Conservation (phyloP, 2,888 invertebrate genomes). For the Catotricha subobsoleta region DNA sequence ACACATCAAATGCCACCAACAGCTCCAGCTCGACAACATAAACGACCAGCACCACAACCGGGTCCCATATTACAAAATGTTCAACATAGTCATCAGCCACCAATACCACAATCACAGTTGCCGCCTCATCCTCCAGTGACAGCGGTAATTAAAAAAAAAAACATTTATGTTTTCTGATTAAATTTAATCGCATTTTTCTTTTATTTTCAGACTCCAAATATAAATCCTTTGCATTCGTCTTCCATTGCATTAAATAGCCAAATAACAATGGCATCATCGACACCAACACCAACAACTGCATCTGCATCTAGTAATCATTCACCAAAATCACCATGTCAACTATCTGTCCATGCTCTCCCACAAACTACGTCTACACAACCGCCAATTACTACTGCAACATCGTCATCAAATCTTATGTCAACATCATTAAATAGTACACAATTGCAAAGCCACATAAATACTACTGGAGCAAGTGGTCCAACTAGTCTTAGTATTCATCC, state of each 20-base stretch:
- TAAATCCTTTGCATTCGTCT: slow-evolving; percentile 25
- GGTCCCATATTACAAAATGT: slow-evolving; percentile 10
- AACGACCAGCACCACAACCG: slow-evolving; percentile 31
- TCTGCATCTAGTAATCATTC: slow-evolving; percentile 21
- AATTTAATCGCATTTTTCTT: too few species aligned
- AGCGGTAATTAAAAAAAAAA: not conserved
- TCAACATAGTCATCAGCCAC: slow-evolving; percentile 19
- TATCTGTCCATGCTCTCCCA: slow-evolving; percentile 9
- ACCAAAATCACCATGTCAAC: slow-evolving; percentile 30
- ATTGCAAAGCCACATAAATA: slow-evolving; percentile 12
- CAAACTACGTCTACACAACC: slow-evolving; percentile 14
- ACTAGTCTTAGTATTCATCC: slow-evolving; percentile 6
- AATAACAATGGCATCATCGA: slow-evolving; percentile 1
- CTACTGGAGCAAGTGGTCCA: slow-evolving; percentile 8
- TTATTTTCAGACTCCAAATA: slow-evolving; percentile 21
- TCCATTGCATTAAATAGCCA: slow-evolving; percentile 30
- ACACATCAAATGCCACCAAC: slow-evolving; percentile 33
- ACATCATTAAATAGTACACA: slow-evolving; percentile 3
- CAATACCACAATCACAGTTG: slow-evolving; percentile 12
- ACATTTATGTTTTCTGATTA: too few species aligned
- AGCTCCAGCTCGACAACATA: slow-evolving; percentile 31
- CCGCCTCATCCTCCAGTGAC: slow-evolving; percentile 5
- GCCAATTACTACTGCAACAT: slow-evolving; percentile 21
- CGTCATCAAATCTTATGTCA: not conserved
- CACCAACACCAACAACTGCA: not conserved